These are phyloP conservation scores for Labeo catla DNA, from an alignment of 2,113 vertebrate genomes.

Conservation along the genomic window DNA sequence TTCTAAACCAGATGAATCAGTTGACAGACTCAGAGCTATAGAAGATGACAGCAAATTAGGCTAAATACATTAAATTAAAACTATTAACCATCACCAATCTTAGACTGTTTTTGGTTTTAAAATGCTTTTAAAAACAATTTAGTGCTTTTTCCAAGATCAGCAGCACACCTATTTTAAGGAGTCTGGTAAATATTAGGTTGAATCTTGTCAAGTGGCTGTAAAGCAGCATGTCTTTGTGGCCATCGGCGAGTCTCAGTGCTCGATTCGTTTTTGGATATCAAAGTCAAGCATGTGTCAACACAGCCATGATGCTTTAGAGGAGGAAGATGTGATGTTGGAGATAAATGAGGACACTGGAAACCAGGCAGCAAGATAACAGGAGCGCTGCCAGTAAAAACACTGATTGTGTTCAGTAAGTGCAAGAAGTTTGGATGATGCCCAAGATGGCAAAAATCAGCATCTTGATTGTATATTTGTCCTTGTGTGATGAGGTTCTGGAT, in stretches of 20 bases:
- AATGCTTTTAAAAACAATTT: not conserved
- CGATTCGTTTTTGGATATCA: not conserved
- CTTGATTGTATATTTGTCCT: not conserved
- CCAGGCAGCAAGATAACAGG: conserved; percentile 49
- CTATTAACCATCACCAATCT: not conserved
- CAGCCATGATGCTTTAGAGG: conserved; percentile 21
- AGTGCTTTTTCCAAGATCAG: not conserved
- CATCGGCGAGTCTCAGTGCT: not conserved
- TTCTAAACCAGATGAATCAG: conserved; percentile 4
- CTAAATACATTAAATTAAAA: not conserved
- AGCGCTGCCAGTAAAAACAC: conserved; percentile 37
- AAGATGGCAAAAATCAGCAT: not conserved
- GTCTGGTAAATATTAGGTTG: not conserved
- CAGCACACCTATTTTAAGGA: not conserved
- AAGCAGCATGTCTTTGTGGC: conserved; percentile 44
- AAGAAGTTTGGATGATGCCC: not conserved
- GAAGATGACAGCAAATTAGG: not conserved
- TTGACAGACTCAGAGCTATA: not conserved
- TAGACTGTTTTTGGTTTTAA: not conserved
- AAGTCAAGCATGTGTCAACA: not conserved
- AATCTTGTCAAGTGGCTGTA: conserved; percentile 38
- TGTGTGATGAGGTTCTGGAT: conserved; percentile 50
- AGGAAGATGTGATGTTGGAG: conserved; percentile 48
- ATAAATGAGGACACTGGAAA: conserved; percentile 37
- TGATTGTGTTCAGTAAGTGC: not conserved